These are phyloP conservation scores for Lanius collurio DNA, from an alignment of 2,113 vertebrate species.

Conservation along the genomic window DNA sequence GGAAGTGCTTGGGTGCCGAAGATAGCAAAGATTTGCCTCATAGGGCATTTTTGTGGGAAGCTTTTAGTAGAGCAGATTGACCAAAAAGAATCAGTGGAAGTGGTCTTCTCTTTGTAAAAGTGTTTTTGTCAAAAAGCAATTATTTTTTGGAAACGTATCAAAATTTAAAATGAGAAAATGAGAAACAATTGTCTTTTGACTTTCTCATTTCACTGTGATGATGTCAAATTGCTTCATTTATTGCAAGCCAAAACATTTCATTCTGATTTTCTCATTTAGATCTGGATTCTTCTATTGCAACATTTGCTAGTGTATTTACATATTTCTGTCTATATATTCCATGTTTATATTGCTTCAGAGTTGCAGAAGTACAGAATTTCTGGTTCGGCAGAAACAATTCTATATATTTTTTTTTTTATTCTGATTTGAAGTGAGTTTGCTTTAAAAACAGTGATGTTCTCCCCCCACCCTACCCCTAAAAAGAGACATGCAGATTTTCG, in stretches of 20 bases:
- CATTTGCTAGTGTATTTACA: neutral
- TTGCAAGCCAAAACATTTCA: neutral
- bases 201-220: neutral
- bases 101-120: neutral
- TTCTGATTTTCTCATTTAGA: neutral
- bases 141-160: slow-evolving; percentile 3
- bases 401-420: neutral
- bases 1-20: neutral
- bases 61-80: neutral
- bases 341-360: neutral
- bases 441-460: neutral
- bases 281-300: neutral
- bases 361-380: neutral
- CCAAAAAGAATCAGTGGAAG: neutral
- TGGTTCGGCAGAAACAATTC: neutral
- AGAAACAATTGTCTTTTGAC: slow-evolving; percentile 8
- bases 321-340: neutral
- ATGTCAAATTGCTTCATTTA: neutral
- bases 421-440: neutral
- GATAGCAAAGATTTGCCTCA: neutral
- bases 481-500: neutral
- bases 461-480: neutral
- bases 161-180: slow-evolving; percentile 23
- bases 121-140: neutral
- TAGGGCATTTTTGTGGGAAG: neutral